Evolutionary conservation across 2,113 vertebrate species (phyloP), one percentile per base, ranked within the genome.

Genomic region (Speoplatyrhinus poulsoni): DNA sequence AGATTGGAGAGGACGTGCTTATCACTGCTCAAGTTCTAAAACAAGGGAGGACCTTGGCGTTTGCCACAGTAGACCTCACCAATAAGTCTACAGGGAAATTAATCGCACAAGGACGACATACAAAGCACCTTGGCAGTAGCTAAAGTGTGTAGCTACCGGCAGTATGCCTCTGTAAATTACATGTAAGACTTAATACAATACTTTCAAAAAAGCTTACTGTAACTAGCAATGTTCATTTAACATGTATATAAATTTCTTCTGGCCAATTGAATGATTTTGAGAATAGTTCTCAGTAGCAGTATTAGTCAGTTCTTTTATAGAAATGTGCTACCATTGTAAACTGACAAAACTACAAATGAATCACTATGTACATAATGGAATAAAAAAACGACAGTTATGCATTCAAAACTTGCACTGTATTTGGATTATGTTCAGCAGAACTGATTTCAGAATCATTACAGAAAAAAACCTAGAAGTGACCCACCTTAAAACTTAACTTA

Each of bases 11-110:
- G 65, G 96, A 96, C 0, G 48, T 99, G 36, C 62, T 98, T 70
- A 98, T 99, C 72, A 96, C 96, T 11, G 97, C 98, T 36, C 91
- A 96, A 47, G 77, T 99, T 79, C 82, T 99, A 87, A 99, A 98
- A 82, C 91, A 98, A 90, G 98, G 98, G 69, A 88, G 76, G 83
- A 95, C 73, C 8, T 55, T 99, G 58, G 96, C 93, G 0, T 99
- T 98, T 84, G 87, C 97, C 17, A 96, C 90, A 0, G 97, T 99
- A 70, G 96, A 99, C 83, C 88, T 99, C 77, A 95, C 92, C 60
- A 95, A 88, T 91, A 99, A 99, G 81, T 85, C 73, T 0, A 96
- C 95, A 0, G 97, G 98, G 65, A 98, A 95, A 82, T 65, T 97
- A 65, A 89, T 99, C 66, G 98, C 97, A 62, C 96, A 98, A 89